Evolutionary conservation across 2,797 vertebrate genomes (phyloP).

Genomic region (Enoplosus armatus): DNA sequence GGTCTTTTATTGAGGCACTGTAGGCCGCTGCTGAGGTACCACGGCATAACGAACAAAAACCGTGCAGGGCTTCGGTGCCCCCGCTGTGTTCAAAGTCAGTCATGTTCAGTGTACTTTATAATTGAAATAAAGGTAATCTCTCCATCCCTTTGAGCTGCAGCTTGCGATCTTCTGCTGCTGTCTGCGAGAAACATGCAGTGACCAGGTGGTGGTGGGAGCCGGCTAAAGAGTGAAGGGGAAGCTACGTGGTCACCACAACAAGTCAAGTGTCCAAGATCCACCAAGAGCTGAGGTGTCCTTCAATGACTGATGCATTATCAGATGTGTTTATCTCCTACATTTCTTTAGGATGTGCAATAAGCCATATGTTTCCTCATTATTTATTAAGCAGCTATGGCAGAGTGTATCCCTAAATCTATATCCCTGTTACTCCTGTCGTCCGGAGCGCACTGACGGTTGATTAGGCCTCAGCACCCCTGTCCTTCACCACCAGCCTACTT

Average conservation of each 20-base stretch:
- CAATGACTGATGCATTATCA: slow-evolving; percentile 13
- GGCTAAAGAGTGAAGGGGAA: slow-evolving; percentile 31
- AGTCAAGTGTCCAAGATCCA: slow-evolving; percentile 8
- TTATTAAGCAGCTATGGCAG: slow-evolving; percentile 72
- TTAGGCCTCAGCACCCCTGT: slow-evolving; percentile 68
- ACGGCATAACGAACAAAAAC: slow-evolving; percentile 82
- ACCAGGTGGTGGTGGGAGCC: slow-evolving; percentile 39
- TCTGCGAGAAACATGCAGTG: slow-evolving; percentile 47
- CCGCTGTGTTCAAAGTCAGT: slow-evolving; percentile 87
- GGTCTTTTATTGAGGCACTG: slow-evolving; percentile 82
- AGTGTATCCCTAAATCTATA: slow-evolving; percentile 65
- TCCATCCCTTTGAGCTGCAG: slow-evolving; percentile 78
- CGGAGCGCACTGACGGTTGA: slow-evolving; percentile 62
- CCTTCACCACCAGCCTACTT: slow-evolving; percentile 73
- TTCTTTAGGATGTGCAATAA: slow-evolving; percentile 52
- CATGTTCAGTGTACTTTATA: slow-evolving; percentile 82
- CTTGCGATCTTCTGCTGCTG: slow-evolving; percentile 65
- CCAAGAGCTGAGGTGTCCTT: not conserved
- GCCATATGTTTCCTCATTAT: slow-evolving; percentile 72
- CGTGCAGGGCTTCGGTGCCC: slow-evolving; percentile 70
- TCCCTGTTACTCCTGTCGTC: slow-evolving; percentile 47
- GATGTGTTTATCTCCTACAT: slow-evolving; percentile 45
- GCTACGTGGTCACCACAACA: slow-evolving; percentile 38
- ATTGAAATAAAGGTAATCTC: slow-evolving; percentile 86
- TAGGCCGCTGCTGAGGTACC: slow-evolving; percentile 75